Evolutionary conservation across 92 coral and sea anemone genomes (phyloP).

Genomic region (Parazoanthus darwini): DNA sequence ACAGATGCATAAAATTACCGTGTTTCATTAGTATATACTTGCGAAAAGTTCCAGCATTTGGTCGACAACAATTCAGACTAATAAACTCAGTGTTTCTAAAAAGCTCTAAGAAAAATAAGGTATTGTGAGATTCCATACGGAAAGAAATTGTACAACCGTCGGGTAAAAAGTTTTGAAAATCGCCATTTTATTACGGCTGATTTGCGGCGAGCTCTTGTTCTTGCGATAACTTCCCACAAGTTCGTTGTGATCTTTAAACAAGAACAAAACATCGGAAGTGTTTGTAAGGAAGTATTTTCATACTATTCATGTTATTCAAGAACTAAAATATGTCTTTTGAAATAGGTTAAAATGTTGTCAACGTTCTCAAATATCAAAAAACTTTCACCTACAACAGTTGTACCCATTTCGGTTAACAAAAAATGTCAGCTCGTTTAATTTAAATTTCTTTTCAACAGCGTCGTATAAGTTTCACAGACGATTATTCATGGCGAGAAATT

Average conservation of each 20-base stretch:
- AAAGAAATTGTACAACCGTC: neutral
- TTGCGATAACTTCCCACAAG: neutral
- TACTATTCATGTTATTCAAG: neutral
- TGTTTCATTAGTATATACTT: neutral
- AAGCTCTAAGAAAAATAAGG: neutral
- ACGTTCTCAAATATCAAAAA: neutral
- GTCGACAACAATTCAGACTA: constrained; percentile 4
- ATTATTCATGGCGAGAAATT: neutral
- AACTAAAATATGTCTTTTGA: neutral
- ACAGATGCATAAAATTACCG: neutral
- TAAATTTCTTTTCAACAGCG: neutral
- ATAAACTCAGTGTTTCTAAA: neutral
- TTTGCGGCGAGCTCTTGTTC: neutral
- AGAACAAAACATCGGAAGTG: neutral
- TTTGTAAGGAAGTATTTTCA: neutral
- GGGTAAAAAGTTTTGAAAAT: neutral
- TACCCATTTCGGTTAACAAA: neutral
- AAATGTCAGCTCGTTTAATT: neutral
- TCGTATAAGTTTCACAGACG: constrained; percentile 10
- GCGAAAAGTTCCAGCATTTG: constrained; percentile 24
- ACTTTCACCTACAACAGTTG: neutral
- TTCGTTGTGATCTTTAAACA: neutral
- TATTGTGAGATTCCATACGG: neutral
- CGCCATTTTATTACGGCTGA: neutral
- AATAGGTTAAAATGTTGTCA: neutral